Percentiles rank a stretch among this genome's conserved stretches.
phyloP scores from a whole-genome alignment of 2,113 vertebrate species.

The Cyphomyrus discorhynchus region DNA sequence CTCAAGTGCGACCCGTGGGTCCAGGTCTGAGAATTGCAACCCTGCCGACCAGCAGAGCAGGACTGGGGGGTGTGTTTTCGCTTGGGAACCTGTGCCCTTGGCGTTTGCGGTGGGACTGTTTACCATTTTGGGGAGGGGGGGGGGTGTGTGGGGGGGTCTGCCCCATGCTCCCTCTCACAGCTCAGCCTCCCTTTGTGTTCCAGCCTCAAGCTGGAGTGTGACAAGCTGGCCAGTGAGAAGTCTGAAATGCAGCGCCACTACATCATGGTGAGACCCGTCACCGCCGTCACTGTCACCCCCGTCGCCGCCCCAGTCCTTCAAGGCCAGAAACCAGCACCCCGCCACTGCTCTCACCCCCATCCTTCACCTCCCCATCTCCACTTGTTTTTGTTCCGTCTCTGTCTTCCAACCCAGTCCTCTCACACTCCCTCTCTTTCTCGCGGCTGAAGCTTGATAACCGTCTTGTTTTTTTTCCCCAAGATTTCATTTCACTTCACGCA shows the following conservation, averaged over 20 bases:
- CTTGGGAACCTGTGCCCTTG: background rate
- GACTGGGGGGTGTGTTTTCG: background rate
- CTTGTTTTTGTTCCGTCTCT: background rate
- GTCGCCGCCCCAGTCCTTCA: background rate
- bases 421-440: background rate
- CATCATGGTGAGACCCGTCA: slow-evolving; percentile 76
- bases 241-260: slow-evolving; percentile 99
- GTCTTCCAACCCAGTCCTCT: background rate
- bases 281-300: background rate
- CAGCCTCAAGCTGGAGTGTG: slow-evolving; percentile 95
- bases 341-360: background rate
- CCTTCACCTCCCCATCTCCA: background rate
- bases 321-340: background rate
- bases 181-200: background rate
- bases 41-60: background rate
- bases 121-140: background rate
- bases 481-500: background rate
- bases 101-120: background rate
- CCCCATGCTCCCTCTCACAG: background rate
- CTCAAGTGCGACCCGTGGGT: background rate
- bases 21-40: background rate
- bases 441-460: background rate
- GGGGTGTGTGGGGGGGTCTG: background rate
- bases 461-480: background rate
- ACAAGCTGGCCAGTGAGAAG: slow-evolving; percentile 96